Evolutionary conservation across 2,888 invertebrate genomes (phyloP).

Genomic region (Augochlorella aurata): DNA sequence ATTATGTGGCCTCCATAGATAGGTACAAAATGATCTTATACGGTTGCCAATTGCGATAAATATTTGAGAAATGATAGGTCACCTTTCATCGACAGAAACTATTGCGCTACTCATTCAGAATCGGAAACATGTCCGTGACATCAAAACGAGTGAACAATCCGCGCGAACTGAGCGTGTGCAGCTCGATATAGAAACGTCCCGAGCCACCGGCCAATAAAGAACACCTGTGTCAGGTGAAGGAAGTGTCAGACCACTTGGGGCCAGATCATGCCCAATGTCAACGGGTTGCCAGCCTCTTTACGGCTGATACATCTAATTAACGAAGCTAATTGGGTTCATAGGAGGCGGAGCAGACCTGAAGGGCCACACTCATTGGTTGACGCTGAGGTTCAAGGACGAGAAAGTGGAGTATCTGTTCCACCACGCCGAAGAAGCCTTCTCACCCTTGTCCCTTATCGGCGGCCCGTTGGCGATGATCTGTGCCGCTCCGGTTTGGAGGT

Average conservation of each 20-base stretch:
- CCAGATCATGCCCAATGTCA: background rate
- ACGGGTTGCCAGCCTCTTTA: background rate
- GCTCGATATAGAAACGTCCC: too few relatives aligned
- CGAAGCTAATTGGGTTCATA: conserved; percentile 67
- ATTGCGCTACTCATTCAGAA: too few relatives aligned
- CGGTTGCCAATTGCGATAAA: too few relatives aligned
- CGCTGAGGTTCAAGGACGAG: conserved; percentile 86
- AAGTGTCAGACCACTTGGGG: background rate
- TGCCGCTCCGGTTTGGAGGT: conserved; percentile 79
- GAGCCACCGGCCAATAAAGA: too few relatives aligned
- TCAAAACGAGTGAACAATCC: too few relatives aligned
- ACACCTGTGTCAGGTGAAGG: too few relatives aligned
- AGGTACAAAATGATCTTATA: too few relatives aligned
- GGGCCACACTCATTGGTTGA: conserved; percentile 86
- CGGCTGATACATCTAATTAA: background rate
- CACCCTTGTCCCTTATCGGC: conserved; percentile 86
- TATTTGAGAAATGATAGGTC: too few relatives aligned
- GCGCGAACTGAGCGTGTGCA: too few relatives aligned
- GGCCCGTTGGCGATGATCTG: conserved; percentile 86
- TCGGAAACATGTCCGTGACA: too few relatives aligned
- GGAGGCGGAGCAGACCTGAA: conserved; percentile 84
- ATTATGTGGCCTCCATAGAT: too few relatives aligned
- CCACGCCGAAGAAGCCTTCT: conserved; percentile 86
- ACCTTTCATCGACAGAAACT: too few relatives aligned
- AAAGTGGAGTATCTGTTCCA: conserved; percentile 87